Evolutionary conservation across 2,113 vertebrate species (phyloP), one percentile per base, ranked within the genome.

Genomic region (Macrotus californicus): DNA sequence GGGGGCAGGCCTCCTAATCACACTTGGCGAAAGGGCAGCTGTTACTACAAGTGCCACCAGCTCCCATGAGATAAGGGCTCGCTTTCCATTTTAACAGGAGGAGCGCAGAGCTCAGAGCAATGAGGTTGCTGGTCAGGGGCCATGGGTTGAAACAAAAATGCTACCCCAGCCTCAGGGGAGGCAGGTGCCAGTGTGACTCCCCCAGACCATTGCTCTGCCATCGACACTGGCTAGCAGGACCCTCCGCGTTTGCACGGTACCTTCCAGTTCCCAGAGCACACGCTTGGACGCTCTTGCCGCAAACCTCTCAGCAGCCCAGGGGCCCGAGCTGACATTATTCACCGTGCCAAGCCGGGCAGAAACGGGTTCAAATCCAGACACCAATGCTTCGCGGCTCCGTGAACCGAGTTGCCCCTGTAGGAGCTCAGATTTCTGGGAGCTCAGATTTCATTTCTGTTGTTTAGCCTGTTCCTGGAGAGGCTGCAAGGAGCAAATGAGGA

Each of bases 161-260:
- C 39, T 19, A 5, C 2, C 5, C 5, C 18, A 31, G 54, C 26
- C n/a, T 80, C 83, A 50, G 56, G 67, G 70, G 41, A 50, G 52
- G 22, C 4, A 13, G 29, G 31, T 46, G 3, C 43, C 13, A 18
- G 13, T n/a, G 10, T 7, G 75, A 43, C 11, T 36, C 15, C 29
- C 50, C 56, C 3, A 6, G 7, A 46, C 43, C 21, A 7, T 7
- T 0, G 16, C 26, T 67, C 36, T 3, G 26, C 69, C 19, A 0
- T 10, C 1, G 5, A 46, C 91, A 43, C 48, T 3, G 14, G 12
- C 64, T 46, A 11, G 29, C 26, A 61, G 7, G 18, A 10, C 4
- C 0, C 29, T 18, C 26, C 54, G 18, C 2, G 0, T 6, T 11
- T 3, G 13, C 6, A 21, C 0, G 29, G 84, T 12, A 5, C 22